Percentiles rank a stretch among this genome's conserved stretches.
Conservation (phyloP, 2,888 invertebrate genomes). For the Sesamia inferens region DNA sequence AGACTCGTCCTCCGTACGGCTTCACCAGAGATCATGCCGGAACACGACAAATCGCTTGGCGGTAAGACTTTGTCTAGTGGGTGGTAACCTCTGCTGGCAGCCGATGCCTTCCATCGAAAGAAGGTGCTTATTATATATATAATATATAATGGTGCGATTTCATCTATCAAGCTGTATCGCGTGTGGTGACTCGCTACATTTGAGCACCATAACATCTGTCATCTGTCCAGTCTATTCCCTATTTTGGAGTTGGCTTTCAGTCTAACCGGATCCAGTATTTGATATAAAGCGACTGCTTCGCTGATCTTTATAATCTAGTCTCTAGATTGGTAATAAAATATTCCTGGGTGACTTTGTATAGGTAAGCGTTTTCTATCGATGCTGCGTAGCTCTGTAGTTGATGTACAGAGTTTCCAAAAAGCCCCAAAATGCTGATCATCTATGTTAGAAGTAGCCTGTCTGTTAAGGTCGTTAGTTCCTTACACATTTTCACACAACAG, state of each 20-base stretch:
- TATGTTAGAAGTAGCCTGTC: background rate
- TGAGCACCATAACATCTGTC: too few species aligned
- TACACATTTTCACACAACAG: slow-evolving; percentile 12
- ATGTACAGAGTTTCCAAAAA: background rate
- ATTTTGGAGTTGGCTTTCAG: background rate
- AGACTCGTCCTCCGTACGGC: too few species aligned
- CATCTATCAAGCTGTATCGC: background rate
- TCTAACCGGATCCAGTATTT: background rate
- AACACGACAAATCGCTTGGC: too few species aligned
- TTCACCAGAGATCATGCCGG: too few species aligned
- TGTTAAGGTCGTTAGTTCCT: background rate
- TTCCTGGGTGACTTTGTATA: too few species aligned
- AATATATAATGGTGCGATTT: background rate
- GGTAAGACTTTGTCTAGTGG: too few species aligned
- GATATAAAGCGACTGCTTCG: background rate
- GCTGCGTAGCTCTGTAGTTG: background rate
- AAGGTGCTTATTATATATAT: too few species aligned
- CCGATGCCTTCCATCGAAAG: too few species aligned
- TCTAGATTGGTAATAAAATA: too few species aligned
- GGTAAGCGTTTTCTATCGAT: background rate
- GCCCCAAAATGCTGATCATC: background rate
- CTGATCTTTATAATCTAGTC: background rate
- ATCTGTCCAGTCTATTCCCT: background rate
- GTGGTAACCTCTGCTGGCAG: too few species aligned
- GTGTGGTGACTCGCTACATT: background rate